Percentiles rank a stretch among this genome's conserved stretches.
Evolutionary conservation across 2,113 vertebrate genomes (phyloP).

Genomic region (Varanus salvator): DNA sequence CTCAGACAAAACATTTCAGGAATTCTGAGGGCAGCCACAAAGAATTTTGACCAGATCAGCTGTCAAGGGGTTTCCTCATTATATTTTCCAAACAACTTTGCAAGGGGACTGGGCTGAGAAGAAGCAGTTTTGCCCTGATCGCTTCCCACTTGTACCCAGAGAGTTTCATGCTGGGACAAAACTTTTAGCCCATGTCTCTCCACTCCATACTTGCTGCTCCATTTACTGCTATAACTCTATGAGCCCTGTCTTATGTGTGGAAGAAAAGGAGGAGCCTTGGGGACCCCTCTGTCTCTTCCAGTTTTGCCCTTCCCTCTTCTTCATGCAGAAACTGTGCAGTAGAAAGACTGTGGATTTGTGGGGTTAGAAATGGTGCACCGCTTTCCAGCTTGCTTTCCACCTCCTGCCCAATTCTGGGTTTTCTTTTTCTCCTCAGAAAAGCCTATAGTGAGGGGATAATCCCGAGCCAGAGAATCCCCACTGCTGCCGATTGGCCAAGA

Average conservation of each 20-base stretch:
- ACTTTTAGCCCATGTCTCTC: neutral
- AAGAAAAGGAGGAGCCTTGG: neutral
- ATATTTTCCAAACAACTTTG: neutral
- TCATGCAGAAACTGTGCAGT: neutral
- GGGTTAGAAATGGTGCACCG: neutral
- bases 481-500: constrained; percentile 67
- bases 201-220: neutral
- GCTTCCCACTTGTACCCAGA: no score
- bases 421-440: accelerated
- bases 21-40: neutral
- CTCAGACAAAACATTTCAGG: neutral
- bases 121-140: neutral
- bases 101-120: neutral
- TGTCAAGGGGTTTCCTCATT: no score
- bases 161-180: neutral
- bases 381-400: no score
- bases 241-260: neutral
- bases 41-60: neutral
- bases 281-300: no score
- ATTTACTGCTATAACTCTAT: neutral
- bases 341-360: neutral
- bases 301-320: neutral
- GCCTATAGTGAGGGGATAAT: accelerated
- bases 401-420: accelerated
- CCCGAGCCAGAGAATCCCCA: constrained; percentile 55